Evolutionary conservation across 2,888 invertebrate genomes (phyloP).

Genomic region (Chloromyia formosa): DNA sequence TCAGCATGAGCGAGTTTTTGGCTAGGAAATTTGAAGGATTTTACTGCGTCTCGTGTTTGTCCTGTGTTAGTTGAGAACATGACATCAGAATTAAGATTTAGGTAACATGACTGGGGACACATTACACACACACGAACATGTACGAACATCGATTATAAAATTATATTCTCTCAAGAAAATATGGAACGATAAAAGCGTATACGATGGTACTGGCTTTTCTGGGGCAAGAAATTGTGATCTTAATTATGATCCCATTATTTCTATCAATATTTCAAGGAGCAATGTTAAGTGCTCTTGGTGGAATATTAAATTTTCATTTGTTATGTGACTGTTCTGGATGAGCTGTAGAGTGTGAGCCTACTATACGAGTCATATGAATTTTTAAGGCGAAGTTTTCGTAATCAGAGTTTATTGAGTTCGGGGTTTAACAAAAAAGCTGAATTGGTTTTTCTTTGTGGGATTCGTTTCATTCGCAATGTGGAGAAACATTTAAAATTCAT

Average conservation of each 20-base stretch:
- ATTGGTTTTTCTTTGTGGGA: too few relatives aligned
- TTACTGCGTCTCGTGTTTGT: conserved; percentile 26
- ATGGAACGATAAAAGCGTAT: background rate
- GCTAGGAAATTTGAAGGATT: conserved; percentile 14
- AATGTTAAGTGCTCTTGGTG: conserved; percentile 6
- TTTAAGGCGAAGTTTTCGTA: too few relatives aligned
- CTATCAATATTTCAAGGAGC: conserved; percentile 5
- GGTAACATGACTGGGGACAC: conserved; percentile 24
- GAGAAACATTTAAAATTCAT: too few relatives aligned
- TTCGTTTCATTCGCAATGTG: too few relatives aligned
- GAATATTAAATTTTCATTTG: conserved; percentile 21
- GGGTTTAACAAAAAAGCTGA: too few relatives aligned
- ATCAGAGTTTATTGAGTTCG: too few relatives aligned
- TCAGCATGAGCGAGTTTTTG: too few relatives aligned
- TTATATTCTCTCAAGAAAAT: conserved; percentile 19
- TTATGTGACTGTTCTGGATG: background rate
- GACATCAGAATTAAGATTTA: conserved; percentile 39
- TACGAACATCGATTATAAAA: conserved; percentile 28
- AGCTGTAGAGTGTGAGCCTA: too few relatives aligned
- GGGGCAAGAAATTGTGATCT: background rate
- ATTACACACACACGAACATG: background rate
- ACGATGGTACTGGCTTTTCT: background rate
- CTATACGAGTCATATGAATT: too few relatives aligned
- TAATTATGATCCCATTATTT: background rate
- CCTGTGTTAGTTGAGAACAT: conserved; percentile 17